Conservation (phyloP, 2,797 vertebrate species). For the Phrynocephalus guinanensis region DNA sequence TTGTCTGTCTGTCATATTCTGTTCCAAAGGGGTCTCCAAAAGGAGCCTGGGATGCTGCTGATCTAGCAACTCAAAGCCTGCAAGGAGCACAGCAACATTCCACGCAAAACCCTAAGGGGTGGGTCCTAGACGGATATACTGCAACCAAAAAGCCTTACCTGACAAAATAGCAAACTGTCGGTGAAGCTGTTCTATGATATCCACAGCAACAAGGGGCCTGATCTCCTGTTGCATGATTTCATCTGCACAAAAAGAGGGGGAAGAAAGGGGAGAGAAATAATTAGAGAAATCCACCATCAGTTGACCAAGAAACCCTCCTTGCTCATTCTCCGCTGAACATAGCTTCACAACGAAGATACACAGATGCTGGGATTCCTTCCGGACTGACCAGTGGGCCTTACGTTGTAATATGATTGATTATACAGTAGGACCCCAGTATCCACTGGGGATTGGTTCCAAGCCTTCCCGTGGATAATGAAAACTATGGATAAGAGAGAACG, state of each 20-base stretch:
- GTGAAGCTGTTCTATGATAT: conserved; percentile 96
- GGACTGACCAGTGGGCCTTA: neutral
- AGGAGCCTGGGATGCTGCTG: no score
- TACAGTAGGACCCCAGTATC: no score
- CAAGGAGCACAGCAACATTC: no score
- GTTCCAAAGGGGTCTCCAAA: no score
- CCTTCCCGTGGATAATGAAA: no score
- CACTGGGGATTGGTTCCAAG: no score
- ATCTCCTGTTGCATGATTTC: conserved; percentile 99
- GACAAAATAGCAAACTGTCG: conserved; percentile 93
- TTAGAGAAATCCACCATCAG: conserved; percentile 52
- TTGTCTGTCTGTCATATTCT: no score
- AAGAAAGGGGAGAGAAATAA: no score
- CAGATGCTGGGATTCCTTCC: conserved; percentile 39
- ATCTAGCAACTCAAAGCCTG: no score
- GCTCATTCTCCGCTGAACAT: conserved; percentile 21
- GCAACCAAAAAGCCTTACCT: conserved; percentile 79
- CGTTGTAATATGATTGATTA: conserved; percentile 13
- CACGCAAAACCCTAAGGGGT: neutral
- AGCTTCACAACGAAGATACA: conserved; percentile 51
- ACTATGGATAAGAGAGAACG: no score
- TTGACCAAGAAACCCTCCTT: conserved; percentile 37
- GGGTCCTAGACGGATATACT: neutral
- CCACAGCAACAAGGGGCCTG: conserved; percentile 90
- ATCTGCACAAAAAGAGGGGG: conserved; percentile 79